Percentiles rank a stretch among this genome's conserved stretches.
phyloP scores from a whole-genome alignment of 2,888 invertebrate species.

The Agrochola circellaris region DNA sequence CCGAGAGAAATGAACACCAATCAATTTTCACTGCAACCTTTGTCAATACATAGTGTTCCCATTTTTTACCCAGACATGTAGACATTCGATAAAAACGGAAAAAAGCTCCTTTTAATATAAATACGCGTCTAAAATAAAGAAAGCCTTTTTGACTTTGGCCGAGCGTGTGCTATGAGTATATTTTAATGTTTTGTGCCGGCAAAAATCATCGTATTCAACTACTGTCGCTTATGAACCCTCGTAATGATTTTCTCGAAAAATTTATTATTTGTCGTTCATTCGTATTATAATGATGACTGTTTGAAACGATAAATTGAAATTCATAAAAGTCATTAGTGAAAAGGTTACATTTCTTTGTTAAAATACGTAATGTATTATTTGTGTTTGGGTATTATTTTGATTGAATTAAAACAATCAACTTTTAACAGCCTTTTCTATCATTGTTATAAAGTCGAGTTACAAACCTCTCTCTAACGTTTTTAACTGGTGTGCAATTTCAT shows the following conservation, averaged over 20 bases:
- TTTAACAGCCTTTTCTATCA: background rate
- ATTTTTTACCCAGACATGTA: conserved; percentile 59
- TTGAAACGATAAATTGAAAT: background rate
- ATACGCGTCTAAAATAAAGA: conserved; percentile 65
- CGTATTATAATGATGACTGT: background rate
- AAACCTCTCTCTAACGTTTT: background rate
- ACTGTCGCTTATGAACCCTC: conserved; percentile 37
- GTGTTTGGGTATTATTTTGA: background rate
- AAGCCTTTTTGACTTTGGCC: conserved; percentile 9
- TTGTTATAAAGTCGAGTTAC: conserved; percentile 5
- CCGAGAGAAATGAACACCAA: conserved; percentile 33
- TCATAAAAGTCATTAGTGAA: background rate
- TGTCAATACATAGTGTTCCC: conserved; percentile 49
- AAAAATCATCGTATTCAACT: conserved; percentile 35
- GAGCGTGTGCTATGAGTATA: conserved; percentile 21
- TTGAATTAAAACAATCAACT: background rate
- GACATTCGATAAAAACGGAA: conserved; percentile 66
- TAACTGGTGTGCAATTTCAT: conserved; percentile 33
- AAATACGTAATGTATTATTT: background rate
- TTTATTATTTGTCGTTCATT: conserved; percentile 18
- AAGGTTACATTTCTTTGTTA: background rate
- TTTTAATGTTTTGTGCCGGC: conserved; percentile 32
- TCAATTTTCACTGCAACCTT: conserved; percentile 46
- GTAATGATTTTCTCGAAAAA: conserved; percentile 18
- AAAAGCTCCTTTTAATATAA: conserved; percentile 74